These are phyloP conservation scores for Phyllotreta cruciferae DNA, from an alignment of 2,888 invertebrate genomes.

Conservation along the genomic window DNA sequence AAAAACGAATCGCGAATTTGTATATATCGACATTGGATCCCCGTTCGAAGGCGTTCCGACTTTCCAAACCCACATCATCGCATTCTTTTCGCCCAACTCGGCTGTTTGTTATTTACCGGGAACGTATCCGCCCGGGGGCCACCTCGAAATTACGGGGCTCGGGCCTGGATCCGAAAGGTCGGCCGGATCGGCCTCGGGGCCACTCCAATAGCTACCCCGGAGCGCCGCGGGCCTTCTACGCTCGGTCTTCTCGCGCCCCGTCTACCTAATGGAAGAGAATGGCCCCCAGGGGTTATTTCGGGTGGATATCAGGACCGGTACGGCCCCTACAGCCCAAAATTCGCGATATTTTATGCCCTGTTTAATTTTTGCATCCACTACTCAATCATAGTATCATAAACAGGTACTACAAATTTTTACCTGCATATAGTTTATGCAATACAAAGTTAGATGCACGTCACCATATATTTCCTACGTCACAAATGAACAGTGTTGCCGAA, in stretches of 20 bases:
- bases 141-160: conserved; percentile 54
- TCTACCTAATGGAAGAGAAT: conserved; percentile 17
- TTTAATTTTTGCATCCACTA: too few relatives aligned
- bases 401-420: too few relatives aligned
- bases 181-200: conserved; percentile 50
- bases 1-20: too few relatives aligned
- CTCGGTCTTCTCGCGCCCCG: conserved; percentile 25
- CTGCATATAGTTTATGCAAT: too few relatives aligned
- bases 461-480: too few relatives aligned
- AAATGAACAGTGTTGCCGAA: too few relatives aligned
- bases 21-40: too few relatives aligned
- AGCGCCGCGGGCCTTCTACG: conserved; percentile 43
- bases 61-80: conserved; percentile 14
- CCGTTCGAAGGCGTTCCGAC: neutral
- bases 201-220: conserved; percentile 47
- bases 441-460: too few relatives aligned
- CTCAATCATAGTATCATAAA: too few relatives aligned
- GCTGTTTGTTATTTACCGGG: conserved; percentile 53
- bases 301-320: conserved; percentile 10
- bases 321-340: neutral
- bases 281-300: conserved; percentile 5
- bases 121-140: conserved; percentile 47
- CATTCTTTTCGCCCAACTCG: conserved; percentile 12
- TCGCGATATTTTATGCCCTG: too few relatives aligned
- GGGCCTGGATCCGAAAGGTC: conserved; percentile 49